Evolutionary conservation across 2,888 invertebrate species (phyloP).

Genomic region (Smittia sp.): DNA sequence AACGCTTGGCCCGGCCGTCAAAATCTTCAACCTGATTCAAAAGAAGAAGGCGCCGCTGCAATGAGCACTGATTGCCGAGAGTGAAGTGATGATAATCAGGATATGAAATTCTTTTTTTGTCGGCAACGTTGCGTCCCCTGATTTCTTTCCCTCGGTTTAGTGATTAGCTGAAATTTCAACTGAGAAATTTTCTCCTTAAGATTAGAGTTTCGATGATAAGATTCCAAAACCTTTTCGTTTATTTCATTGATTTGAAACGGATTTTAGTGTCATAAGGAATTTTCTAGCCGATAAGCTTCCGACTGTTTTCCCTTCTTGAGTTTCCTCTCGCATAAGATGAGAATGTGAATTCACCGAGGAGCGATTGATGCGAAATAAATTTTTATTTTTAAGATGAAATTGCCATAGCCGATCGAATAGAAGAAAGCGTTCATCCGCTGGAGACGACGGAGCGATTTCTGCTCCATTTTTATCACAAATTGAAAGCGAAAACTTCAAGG

Average conservation of each 20-base stretch:
- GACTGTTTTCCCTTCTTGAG: too few relatives aligned
- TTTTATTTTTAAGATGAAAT: too few relatives aligned
- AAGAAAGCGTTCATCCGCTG: too few relatives aligned
- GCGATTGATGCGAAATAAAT: too few relatives aligned
- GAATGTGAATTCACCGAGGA: too few relatives aligned
- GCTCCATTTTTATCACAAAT: too few relatives aligned
- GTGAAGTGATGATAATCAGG: constrained; percentile 27
- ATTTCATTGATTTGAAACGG: not conserved
- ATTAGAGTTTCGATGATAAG: not conserved
- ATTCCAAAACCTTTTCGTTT: not conserved
- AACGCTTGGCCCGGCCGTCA: constrained; percentile 90
- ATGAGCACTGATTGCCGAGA: not conserved
- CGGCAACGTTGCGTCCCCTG: not conserved
- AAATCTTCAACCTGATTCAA: constrained; percentile 89
- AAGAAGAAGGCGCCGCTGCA: constrained; percentile 76
- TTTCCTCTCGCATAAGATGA: too few relatives aligned
- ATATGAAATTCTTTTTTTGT: not conserved
- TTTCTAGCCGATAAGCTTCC: not conserved
- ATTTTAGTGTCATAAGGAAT: constrained; percentile 12
- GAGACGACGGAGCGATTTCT: too few relatives aligned
- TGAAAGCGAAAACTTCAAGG: too few relatives aligned
- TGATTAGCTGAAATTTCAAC: not conserved
- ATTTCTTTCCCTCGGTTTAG: not conserved
- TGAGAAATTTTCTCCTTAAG: not conserved
- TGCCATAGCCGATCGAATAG: too few relatives aligned